Base-by-base conservation (phyloP, 2,888 invertebrate genomes). In the Drosophila siamana region DNA sequence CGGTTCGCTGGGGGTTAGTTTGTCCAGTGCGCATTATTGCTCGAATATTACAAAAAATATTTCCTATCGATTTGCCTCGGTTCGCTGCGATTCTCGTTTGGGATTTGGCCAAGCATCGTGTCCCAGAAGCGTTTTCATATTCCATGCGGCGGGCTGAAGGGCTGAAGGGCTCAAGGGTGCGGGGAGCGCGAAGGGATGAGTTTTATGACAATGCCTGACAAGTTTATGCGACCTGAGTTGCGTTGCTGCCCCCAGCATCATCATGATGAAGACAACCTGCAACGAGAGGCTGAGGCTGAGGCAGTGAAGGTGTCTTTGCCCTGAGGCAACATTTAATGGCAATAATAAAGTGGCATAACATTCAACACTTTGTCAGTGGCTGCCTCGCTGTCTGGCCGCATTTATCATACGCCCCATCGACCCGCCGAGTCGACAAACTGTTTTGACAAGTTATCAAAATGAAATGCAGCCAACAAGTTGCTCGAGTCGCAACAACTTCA, bases 361-460 rank as follows among this genome's bases (percentile, higher is more conserved):
- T 80, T 89, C 89, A 89, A 84, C 88, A 86, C 87, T 80, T 78
- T 86, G 89, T 77, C 88, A 80, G 78, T 62, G 79, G 76, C 79
- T 76, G 60, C 48, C 73, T 60, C 76, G 77, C 70, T 72, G 90
- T 90, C 89, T 90, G 80, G 84, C 79, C 78, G 73, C 82, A 90
- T 90, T 84, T 86, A 88, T 90, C 88, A 89, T 83, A 81, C 70
- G 50, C 56, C 59, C 62, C 48, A 63, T 28, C 71, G 9, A 38
- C 54, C 68, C 56, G 46, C 28, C 51, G 24, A 47, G 48, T 67
- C 76, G 74, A 76, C 78, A 86, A 78, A 88, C 82, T 81, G 84
- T 89, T 88, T 89, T 90, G 89, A 89, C 85, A 88, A 83, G 80
- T 88, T 90, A 88, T 89, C 89, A 90, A 89, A 80, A 84, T 80